A percentile compares a stretch with the other conserved stretches of the same genome.
phyloP scores from a whole-genome alignment of 2,113 vertebrate genomes.

The Malurus melanocephalus region DNA sequence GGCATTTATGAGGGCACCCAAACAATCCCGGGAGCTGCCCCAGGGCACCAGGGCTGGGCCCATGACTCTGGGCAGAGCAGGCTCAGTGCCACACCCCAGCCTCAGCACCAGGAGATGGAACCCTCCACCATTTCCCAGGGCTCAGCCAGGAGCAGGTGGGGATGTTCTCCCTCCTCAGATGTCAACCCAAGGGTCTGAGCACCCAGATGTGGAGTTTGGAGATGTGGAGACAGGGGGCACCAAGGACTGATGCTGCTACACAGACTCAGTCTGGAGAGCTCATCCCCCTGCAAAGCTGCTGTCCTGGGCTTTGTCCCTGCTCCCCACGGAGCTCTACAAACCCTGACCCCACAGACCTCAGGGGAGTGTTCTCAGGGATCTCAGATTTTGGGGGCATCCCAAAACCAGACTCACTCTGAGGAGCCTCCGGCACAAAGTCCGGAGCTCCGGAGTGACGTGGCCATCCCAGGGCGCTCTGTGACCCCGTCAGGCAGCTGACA shows the following conservation, averaged over 20 bases:
- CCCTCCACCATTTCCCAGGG: not conserved
- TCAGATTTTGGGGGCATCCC: not conserved
- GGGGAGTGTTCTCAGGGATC: not conserved
- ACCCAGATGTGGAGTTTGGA: not conserved
- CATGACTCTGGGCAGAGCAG: not conserved
- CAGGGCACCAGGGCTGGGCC: not conserved
- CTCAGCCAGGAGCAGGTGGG: not conserved
- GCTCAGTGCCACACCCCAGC: accelerated
- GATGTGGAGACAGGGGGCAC: not conserved
- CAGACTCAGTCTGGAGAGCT: not conserved
- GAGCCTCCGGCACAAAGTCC: accelerated
- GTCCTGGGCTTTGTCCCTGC: not conserved
- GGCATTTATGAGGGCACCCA: not conserved
- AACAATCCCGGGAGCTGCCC: accelerated
- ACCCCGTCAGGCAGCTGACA: not conserved
- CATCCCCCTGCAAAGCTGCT: not conserved
- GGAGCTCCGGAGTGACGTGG: not conserved
- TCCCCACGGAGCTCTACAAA: accelerated
- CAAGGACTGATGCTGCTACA: not conserved
- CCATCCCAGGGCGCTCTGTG: accelerated
- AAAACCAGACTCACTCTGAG: accelerated
- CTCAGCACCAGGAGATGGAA: not conserved
- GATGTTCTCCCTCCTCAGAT: not conserved
- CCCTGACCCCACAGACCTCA: not conserved
- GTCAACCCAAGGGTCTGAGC: not conserved